phyloP scores from a whole-genome alignment of 2,113 vertebrate genomes.

The Agapornis roseicollis region DNA sequence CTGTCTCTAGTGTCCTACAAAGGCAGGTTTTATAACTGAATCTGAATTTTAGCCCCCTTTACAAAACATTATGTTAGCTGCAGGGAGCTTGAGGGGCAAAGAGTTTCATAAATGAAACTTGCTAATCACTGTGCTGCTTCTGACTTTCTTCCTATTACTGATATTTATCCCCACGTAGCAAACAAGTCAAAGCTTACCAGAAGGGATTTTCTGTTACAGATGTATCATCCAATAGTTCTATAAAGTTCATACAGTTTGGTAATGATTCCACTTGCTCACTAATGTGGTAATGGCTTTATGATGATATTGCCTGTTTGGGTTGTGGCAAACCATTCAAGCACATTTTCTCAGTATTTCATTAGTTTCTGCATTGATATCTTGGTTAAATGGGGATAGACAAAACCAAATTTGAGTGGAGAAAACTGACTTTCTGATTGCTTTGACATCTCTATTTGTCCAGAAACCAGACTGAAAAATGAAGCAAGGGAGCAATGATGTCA shows the following conservation, averaged over 20 bases:
- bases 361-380: background rate
- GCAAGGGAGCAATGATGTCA: background rate
- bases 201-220: conserved; percentile 21
- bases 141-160: conserved; percentile 37
- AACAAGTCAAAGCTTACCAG: conserved; percentile 37
- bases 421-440: background rate
- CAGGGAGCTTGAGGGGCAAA: conserved; percentile 9
- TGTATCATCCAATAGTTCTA: background rate
- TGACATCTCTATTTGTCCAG: background rate
- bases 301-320: background rate
- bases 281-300: background rate
- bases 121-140: conserved; percentile 15
- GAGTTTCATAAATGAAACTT: conserved; percentile 45
- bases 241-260: background rate
- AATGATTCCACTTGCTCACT: background rate
- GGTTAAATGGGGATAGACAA: background rate
- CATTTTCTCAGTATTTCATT: background rate
- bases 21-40: background rate
- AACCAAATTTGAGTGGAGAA: background rate
- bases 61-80: conserved; percentile 32
- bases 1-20: conserved; percentile 55
- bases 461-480: background rate
- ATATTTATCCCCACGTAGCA: conserved; percentile 17
- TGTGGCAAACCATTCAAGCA: background rate
- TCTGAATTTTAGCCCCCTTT: conserved; percentile 15